Percentiles rank a stretch among this genome's conserved stretches.
Conservation (phyloP, 2,888 invertebrate species). For the Alloscopus bannaensis region DNA sequence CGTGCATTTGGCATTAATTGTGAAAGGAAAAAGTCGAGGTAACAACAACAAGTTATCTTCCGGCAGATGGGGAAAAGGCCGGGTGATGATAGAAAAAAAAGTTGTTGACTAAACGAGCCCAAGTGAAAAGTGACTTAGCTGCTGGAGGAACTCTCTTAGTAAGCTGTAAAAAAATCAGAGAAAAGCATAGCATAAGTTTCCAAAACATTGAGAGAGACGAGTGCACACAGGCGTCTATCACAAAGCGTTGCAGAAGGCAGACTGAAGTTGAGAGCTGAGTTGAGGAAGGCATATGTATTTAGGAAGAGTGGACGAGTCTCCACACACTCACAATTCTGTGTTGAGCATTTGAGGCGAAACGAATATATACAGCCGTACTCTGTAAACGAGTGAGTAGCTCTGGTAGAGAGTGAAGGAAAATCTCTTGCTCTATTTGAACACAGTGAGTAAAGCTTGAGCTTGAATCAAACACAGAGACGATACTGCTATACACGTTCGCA, state of each 20-base stretch:
- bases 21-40: neutral
- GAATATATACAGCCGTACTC: neutral
- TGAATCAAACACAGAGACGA: neutral
- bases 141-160: neutral
- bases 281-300: neutral
- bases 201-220: neutral
- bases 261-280: neutral
- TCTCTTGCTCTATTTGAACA: neutral
- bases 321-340: neutral
- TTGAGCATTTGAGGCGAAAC: neutral
- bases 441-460: neutral
- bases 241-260: neutral
- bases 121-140: neutral
- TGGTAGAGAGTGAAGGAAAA: neutral
- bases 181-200: neutral
- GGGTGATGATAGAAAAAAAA: neutral
- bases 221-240: neutral
- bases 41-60: neutral
- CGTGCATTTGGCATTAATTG: neutral
- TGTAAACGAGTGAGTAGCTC: neutral
- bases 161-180: neutral
- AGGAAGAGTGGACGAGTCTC: neutral
- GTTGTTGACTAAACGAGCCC: neutral
- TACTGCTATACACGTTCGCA: neutral
- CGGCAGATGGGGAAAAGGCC: neutral